A percentile compares a stretch with the other conserved stretches of the same genome.
phyloP scores from a whole-genome alignment of 2,113 vertebrate genomes.

The Leucoraja erinaceus region DNA sequence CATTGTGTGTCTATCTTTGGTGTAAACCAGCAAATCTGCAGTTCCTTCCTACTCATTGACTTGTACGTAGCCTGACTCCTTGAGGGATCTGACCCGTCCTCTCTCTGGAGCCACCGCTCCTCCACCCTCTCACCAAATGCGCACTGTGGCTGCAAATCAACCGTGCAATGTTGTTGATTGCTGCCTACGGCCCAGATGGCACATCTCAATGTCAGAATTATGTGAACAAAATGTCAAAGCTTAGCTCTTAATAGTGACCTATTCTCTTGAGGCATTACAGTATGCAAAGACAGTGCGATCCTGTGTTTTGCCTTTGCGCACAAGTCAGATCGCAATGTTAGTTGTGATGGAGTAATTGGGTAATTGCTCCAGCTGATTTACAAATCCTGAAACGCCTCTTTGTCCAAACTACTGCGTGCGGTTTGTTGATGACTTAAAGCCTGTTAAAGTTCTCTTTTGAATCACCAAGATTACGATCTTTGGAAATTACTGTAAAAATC shows the following conservation, averaged over 20 bases:
- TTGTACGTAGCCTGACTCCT: too few relatives aligned
- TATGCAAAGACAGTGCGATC: background rate
- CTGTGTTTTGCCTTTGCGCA: background rate
- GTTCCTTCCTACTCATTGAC: too few relatives aligned
- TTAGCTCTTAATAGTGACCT: conserved; percentile 8
- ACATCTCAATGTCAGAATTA: background rate
- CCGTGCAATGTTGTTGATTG: background rate
- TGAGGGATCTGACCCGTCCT: background rate
- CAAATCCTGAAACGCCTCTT: conserved; percentile 26
- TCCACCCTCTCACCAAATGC: background rate
- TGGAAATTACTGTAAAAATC: background rate
- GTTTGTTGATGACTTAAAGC: background rate
- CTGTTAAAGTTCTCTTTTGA: background rate
- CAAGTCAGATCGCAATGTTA: background rate
- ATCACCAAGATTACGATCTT: background rate
- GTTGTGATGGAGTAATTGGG: background rate
- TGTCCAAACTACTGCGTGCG: background rate
- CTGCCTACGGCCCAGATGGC: background rate
- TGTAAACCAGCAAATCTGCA: too few relatives aligned
- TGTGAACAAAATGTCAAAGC: conserved; percentile 26
- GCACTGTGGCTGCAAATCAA: background rate
- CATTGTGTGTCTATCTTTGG: too few relatives aligned
- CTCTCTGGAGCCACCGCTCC: background rate
- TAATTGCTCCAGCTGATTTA: conserved; percentile 4
- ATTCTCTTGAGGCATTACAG: background rate